Base-by-base conservation (phyloP, 2,113 vertebrate genomes). In the Arenaria interpres region DNA sequence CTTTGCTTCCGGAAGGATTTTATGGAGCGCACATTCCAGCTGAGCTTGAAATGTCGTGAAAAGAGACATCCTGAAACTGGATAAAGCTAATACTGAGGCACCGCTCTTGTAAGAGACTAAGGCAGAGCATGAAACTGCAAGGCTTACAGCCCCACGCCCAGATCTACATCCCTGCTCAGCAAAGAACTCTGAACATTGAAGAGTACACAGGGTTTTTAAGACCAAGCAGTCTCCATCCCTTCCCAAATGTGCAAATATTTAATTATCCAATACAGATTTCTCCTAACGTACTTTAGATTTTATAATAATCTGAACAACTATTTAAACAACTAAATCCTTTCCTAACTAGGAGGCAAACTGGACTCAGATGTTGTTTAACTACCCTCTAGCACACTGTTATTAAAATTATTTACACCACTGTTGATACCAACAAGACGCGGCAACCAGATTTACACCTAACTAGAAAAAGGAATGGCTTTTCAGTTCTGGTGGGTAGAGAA, bases 371-470 rank as follows among this genome's bases (percentile, higher is more conserved):
- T 39, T 86, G 57, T 84, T 88, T 85, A 90, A 83, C 63, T 62
- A 66, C 48, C 17, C 30, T 82, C 53, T 82, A 82, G 57, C 27
- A 88, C 18, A 32, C n/a, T 92, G 25, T 79, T 69, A 82, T 69
- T 91, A 92, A 86, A 95, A 89, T 84, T 85, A 95, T 84, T 96
- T 89, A 82, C 57, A 60, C 27, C 28, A 30, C 57, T 57, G 51
- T 72, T 72, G 62, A 56, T 75, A 81, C 33, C 32, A 63, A 57
- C 60, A 57, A 74, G 39, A 82, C 24, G 43, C 1, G 7, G 21
- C 43, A 93, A 79, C 10, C 35, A 81, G 25, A 56, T 63, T 73
- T 89, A 63, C 20, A 68, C 43, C 68, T 59, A 67, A 69, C 12
- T 68, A 74, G 64, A 17, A 51, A 74, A 86, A 53, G 45, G 39